phyloP scores from a whole-genome alignment of 2,888 invertebrate species.

The Melipona beecheii region DNA sequence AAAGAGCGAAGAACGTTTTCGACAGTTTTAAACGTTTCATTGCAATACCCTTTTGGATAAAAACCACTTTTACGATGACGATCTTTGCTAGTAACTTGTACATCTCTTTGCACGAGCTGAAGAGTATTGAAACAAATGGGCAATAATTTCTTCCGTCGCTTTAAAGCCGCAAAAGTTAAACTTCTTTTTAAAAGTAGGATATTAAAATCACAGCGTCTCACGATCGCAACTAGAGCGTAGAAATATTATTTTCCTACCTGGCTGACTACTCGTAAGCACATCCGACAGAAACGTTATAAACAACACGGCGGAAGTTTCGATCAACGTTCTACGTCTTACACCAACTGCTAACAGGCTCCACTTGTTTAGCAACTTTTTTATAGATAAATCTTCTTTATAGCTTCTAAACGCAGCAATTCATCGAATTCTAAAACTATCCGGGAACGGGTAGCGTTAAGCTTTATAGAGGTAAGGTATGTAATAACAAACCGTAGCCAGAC shows the following conservation, averaged over 20 bases:
- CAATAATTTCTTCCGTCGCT: constrained; percentile 20
- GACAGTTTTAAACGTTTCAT: not conserved
- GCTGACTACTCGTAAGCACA: constrained; percentile 13
- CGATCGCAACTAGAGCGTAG: not conserved
- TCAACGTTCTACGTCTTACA: constrained; percentile 28
- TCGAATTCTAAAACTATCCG: constrained; percentile 52
- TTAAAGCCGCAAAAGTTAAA: not conserved
- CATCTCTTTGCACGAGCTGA: not conserved
- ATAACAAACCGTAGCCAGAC: not conserved
- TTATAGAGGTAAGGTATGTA: constrained; percentile 18
- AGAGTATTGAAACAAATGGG: not conserved
- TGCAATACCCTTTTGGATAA: constrained; percentile 3
- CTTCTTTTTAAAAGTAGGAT: too few species aligned
- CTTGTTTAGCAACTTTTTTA: constrained; percentile 37
- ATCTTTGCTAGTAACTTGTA: constrained; percentile 12
- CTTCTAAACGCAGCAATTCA: constrained; percentile 40
- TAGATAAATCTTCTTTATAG: constrained; percentile 31
- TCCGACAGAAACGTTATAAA: not conserved
- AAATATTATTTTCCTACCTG: constrained; percentile 1
- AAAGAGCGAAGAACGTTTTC: not conserved
- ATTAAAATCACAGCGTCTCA: not conserved
- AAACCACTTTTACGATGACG: constrained; percentile 3
- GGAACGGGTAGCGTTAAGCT: constrained; percentile 38
- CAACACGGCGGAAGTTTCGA: constrained; percentile 30
- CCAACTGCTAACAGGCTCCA: constrained; percentile 28